A percentile compares a stretch with the other conserved stretches of the same genome.
Conservation (phyloP, 1,140 invertebrate genomes). For the Nautilus pompilius region DNA sequence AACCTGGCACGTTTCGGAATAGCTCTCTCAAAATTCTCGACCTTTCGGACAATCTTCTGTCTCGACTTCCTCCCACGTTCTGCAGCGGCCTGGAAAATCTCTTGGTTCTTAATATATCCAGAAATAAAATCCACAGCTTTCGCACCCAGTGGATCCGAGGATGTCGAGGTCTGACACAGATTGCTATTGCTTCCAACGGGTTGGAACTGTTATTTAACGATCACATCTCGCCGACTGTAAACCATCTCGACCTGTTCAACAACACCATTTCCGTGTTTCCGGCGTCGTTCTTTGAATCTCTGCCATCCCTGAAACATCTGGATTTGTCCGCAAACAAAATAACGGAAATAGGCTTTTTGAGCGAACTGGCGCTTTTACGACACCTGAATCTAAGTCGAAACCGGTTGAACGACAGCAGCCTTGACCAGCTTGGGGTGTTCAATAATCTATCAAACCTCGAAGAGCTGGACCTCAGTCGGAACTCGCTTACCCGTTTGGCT, state of each 20-base stretch:
- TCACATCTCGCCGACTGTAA: neutral
- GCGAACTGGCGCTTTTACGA: slow-evolving; percentile 3
- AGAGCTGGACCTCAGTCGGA: neutral
- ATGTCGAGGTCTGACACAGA: neutral
- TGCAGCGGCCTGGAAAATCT: neutral
- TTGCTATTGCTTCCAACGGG: neutral
- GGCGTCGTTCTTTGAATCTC: neutral
- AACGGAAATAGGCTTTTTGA: slow-evolving; percentile 6
- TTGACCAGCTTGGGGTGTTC: neutral
- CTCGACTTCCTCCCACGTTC: neutral
- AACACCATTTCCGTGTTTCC: neutral
- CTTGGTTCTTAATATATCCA: neutral
- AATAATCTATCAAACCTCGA: neutral
- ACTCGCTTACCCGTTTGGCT: neutral
- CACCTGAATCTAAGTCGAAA: slow-evolving; percentile 15
- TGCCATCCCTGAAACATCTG: slow-evolving; percentile 8
- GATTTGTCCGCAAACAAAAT: slow-evolving; percentile 22
- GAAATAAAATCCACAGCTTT: neutral
- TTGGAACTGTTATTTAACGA: too few relatives aligned
- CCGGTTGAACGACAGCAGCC: neutral
- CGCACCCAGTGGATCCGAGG: neutral
- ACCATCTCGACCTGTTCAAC: neutral
- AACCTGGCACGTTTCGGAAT: neutral
- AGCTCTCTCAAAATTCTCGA: neutral
- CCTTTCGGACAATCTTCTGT: neutral